Evolutionary conservation across 2,888 invertebrate species (phyloP).

Genomic region (Polyploca ridens): DNA sequence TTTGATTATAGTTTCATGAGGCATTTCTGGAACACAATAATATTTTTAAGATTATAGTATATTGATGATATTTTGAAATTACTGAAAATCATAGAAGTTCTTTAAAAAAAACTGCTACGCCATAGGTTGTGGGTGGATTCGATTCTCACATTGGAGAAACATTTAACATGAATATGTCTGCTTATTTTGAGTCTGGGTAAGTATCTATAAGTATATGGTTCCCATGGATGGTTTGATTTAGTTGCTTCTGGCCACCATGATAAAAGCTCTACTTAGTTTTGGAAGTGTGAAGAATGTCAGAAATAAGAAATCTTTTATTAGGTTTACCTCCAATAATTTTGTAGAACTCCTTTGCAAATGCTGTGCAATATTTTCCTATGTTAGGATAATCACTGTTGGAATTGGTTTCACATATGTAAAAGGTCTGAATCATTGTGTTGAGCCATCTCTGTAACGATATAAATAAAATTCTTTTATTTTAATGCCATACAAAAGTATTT

Average conservation of each 20-base stretch:
- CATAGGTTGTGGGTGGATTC: no score
- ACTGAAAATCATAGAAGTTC: no score
- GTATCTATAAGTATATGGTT: no score
- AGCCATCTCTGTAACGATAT: conserved; percentile 69
- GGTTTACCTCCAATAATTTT: conserved; percentile 62
- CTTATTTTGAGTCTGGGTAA: no score
- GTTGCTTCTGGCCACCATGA: no score
- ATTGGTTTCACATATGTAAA: conserved; percentile 66
- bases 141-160: no score
- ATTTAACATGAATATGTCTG: no score
- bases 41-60: no score
- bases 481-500: not conserved
- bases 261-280: no score
- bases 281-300: not conserved
- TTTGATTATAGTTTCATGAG: conserved; percentile 54
- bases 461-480: not conserved
- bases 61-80: not conserved
- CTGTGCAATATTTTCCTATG: conserved; percentile 55
- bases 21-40: conserved; percentile 58
- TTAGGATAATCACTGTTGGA: conserved; percentile 70
- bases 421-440: conserved; percentile 65
- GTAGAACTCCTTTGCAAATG: conserved; percentile 66
- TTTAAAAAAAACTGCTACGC: no score
- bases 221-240: no score
- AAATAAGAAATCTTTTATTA: not conserved